Base-by-base conservation (phyloP, 53 echinoderm and acorn worm genomes). In the Paelopatides confundens region DNA sequence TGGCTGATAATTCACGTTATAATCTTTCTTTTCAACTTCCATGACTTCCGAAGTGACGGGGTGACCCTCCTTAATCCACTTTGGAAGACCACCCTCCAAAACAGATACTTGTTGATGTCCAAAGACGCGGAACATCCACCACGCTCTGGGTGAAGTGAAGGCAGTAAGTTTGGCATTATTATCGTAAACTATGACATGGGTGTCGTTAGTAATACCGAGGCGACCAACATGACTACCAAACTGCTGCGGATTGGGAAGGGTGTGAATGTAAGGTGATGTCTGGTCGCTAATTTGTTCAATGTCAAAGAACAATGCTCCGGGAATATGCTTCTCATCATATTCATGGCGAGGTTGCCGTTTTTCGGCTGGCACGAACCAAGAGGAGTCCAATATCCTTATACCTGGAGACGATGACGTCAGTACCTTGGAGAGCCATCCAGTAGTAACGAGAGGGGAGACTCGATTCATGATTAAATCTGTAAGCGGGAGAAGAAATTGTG, bases 91-190 rank as follows among this genome's bases (percentile, higher is more conserved):
- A 3, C 96, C 94, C 21, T 96, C 71, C 62, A 96, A 69, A 40
- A 96, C 67, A 1, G 96, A 94, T 2, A 96, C 87, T 27, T 88
- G 46, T 29, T 89, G 46, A 78, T 96, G 96, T 4, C 96, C 96
- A 37, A 94, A 92, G 3, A 92, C 31, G 31, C 94, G 88, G 65
- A 96, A 93, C 92, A 96, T 78, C 94, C 92, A 96, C 96, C 96
- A 96, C 21, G 81, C 90, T n/a, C 94, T 71, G 6, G 94, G 88
- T n/a, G n/a, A n/a, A n/a, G n/a, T n/a, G n/a, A n/a, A n/a, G 11
- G 90, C 50, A 12, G 95, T 93, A 70, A 94, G 94, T 8, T 88
- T 35, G 49, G 85, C 89, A 24, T 92, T 90, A 38, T 88, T 92
- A 64, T 96, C 96, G 24, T 94, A 96, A 24, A 96, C 82, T 1